These are phyloP conservation scores for Vulpes lagopus DNA, from an alignment of 2,113 vertebrate genomes.

Conservation along the genomic window DNA sequence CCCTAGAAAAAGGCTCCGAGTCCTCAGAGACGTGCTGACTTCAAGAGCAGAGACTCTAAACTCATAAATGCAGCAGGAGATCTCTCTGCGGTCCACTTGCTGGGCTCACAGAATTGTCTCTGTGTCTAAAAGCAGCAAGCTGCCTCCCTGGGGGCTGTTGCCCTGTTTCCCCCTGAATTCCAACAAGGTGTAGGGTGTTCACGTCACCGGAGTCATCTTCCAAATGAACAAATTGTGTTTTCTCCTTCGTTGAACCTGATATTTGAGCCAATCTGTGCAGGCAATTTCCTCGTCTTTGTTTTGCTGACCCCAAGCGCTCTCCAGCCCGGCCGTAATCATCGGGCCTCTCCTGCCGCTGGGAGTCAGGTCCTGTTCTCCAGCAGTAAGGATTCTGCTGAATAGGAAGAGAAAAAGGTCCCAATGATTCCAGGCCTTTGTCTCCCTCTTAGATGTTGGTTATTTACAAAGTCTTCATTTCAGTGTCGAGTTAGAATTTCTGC, in stretches of 20 bases:
- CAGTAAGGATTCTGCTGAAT: constrained; percentile 77
- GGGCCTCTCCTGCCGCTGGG: constrained; percentile 81
- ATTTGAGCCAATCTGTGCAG: constrained; percentile 87
- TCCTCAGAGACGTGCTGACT: background rate
- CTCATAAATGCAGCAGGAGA: background rate
- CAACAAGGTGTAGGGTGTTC: constrained; percentile 50
- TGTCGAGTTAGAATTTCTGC: constrained; percentile 75
- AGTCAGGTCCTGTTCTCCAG: constrained; percentile 70
- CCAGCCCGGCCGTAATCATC: constrained; percentile 84
- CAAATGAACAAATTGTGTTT: constrained; percentile 88
- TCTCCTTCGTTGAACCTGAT: constrained; percentile 85
- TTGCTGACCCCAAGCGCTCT: constrained; percentile 84
- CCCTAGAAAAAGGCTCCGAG: background rate
- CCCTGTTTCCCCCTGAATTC: constrained; percentile 48
- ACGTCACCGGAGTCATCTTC: constrained; percentile 81
- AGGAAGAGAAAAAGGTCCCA: constrained; percentile 81
- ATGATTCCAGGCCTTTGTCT: constrained; percentile 73
- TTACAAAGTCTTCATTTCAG: constrained; percentile 82
- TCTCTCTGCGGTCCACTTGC: background rate
- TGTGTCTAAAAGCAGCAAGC: background rate
- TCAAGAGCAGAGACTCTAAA: background rate
- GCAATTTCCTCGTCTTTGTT: constrained; percentile 87
- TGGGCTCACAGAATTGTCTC: background rate
- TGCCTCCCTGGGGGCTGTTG: background rate
- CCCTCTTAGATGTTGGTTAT: constrained; percentile 82